Base-by-base conservation (phyloP, 2,113 vertebrate species). In the Podarcis cretensis region DNA sequence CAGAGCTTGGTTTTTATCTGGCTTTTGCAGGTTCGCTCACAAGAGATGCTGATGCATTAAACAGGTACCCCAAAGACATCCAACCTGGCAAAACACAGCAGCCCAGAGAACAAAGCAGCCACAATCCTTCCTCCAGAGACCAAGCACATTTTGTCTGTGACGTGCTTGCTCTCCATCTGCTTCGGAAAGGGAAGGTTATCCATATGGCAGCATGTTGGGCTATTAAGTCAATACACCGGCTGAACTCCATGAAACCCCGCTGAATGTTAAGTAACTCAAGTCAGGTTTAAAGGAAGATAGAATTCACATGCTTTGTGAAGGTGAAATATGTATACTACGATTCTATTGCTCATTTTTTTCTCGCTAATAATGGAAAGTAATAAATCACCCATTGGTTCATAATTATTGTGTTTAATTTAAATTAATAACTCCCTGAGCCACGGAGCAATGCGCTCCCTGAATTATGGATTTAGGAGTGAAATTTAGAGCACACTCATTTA, bases 121-220 rank as follows among this genome's bases (percentile, higher is more conserved):
- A 92, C 92, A 89, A 88, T 91, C 89, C 88, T 94, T 95, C 92
- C 95, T 96, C 95, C 81, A 92, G 95, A 96, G 96, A 97, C 96
- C 95, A 95, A 96, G 94, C 94, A 92, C 95, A 96, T 96, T 95
- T 96, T 94, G 95, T 94, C 96, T 95, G 74, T 94, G 96, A 93
- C 95, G 96, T 91, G 94, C 91, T 94, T 91, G 23, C 86, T 92
- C 94, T 95, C 97, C 97, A 96, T 96, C 96, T 97, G 96, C 96
- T 97, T 85, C 37, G 93, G 94, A 96, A 93, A 92, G 87, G 91
- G 91, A 74, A 94, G 87, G 54, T 92, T 95, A 94, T 93, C 96
- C 95, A 95, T 96, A 94, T 96, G 96, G 93, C 95, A 76, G 76
- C 35, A 79, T 80, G 84, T 25, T 94, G 94, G 95, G 93, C 93